Conservation (phyloP, 2,888 invertebrate species). For the Cephus pulcher region DNA sequence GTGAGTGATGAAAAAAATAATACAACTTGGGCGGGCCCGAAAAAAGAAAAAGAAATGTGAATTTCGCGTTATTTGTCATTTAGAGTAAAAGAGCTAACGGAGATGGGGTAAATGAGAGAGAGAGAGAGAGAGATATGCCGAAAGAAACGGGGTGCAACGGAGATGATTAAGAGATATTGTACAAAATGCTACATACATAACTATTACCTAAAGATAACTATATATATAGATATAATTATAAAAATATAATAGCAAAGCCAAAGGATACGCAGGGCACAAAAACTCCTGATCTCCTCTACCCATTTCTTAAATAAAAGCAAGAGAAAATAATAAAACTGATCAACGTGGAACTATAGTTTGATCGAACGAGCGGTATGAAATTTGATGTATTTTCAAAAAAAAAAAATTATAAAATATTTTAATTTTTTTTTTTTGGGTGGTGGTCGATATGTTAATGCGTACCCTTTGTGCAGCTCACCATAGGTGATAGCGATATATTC, state of each 20-base stretch:
- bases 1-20: not conserved
- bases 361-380: not conserved
- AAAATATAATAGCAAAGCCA: not conserved
- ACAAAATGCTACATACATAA: conserved; percentile 34
- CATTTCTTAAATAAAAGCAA: not conserved
- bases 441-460: not conserved
- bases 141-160: not conserved
- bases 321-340: not conserved
- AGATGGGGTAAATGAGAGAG: conserved; percentile 6
- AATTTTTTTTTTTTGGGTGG: not conserved
- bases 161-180: conserved; percentile 16
- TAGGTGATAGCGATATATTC: conserved; percentile 22
- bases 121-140: conserved; percentile 26
- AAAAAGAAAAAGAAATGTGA: not conserved
- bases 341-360: not conserved
- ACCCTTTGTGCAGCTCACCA: conserved; percentile 6
- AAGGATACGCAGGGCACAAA: not conserved
- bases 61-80: conserved; percentile 8
- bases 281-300: not conserved
- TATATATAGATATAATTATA: not conserved
- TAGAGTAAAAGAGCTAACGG: conserved; percentile 10
- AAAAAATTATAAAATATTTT: not conserved
- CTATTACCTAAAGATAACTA: conserved; percentile 21
- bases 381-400: not conserved
- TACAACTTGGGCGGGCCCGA: not conserved